phyloP scores from a whole-genome alignment of 53 echinoderm and acorn worm species.

The Mesocentrotus franciscanus region DNA sequence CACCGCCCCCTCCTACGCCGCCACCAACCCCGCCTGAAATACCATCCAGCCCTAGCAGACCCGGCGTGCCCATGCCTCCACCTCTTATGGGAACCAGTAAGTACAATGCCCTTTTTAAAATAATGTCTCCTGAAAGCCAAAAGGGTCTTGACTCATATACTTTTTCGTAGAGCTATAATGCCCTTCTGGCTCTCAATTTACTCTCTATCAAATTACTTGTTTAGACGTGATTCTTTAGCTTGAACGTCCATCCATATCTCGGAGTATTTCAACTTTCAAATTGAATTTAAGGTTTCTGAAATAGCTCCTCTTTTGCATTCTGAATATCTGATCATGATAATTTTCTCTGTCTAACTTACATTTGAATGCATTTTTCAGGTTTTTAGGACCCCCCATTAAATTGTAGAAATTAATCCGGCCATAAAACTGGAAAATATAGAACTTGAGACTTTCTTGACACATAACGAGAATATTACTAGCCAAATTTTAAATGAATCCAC shows the following conservation, averaged over 20 bases:
- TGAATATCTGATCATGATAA: too few relatives aligned
- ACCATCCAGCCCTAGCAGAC: background rate
- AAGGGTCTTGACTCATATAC: background rate
- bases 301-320: too few relatives aligned
- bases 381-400: too few relatives aligned
- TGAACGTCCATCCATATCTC: background rate
- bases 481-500: too few relatives aligned
- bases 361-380: too few relatives aligned
- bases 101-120: background rate
- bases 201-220: too few relatives aligned
- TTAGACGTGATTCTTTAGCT: background rate
- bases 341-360: too few relatives aligned
- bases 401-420: too few relatives aligned
- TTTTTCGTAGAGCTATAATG: background rate
- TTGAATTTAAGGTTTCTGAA: too few relatives aligned
- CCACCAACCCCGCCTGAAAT: constrained; percentile 76
- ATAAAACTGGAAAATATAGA: too few relatives aligned
- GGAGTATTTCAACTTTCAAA: background rate
- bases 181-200: background rate
- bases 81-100: constrained; percentile 51
- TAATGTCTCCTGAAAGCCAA: background rate
- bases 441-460: too few relatives aligned
- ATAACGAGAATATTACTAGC: too few relatives aligned
- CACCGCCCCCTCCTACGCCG: constrained; percentile 68
- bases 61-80: constrained; percentile 50